These are phyloP conservation scores for Saccopteryx bilineata DNA, from an alignment of 2,113 vertebrate genomes.

Conservation along the genomic window DNA sequence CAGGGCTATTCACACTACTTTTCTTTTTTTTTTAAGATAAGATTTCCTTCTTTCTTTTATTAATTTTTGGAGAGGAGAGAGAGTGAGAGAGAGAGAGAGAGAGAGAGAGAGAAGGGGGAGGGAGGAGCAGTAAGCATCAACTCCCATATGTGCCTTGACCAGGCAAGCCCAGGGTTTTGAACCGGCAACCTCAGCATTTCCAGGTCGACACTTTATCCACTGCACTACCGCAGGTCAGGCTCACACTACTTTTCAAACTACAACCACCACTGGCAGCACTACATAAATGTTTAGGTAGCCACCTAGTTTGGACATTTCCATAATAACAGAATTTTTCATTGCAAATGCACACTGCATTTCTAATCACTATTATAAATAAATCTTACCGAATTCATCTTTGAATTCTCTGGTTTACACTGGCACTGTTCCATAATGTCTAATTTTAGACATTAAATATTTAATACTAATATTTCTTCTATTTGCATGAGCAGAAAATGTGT, in stretches of 20 bases:
- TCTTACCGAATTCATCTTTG: slow-evolving; percentile 42
- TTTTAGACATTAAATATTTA: slow-evolving; percentile 69
- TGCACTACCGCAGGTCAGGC: too few relatives aligned
- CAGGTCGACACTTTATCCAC: too few relatives aligned
- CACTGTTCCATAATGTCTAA: slow-evolving; percentile 45
- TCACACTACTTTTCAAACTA: slow-evolving; percentile 43
- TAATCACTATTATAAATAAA: slow-evolving; percentile 46
- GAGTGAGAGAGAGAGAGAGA: too few relatives aligned
- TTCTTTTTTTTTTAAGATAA: too few relatives aligned
- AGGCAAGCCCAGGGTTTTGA: too few relatives aligned
- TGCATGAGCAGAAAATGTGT: slow-evolving; percentile 42
- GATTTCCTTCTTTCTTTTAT: too few relatives aligned
- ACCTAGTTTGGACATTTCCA: slow-evolving; percentile 32
- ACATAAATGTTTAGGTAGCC: slow-evolving; percentile 35
- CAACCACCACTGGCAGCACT: neutral
- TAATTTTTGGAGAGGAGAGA: too few relatives aligned
- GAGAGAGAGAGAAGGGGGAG: too few relatives aligned
- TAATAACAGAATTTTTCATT: slow-evolving; percentile 49
- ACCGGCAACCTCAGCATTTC: too few relatives aligned
- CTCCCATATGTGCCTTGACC: too few relatives aligned
- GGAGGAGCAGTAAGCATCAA: too few relatives aligned
- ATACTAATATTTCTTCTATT: slow-evolving; percentile 59
- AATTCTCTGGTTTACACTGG: slow-evolving; percentile 28
- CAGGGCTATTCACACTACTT: neutral
- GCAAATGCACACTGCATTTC: slow-evolving; percentile 35